Percentiles rank a stretch among this genome's conserved stretches.
These are phyloP conservation scores for Nomada fucata DNA, from an alignment of 2,888 invertebrate genomes.

Conservation along the genomic window DNA sequence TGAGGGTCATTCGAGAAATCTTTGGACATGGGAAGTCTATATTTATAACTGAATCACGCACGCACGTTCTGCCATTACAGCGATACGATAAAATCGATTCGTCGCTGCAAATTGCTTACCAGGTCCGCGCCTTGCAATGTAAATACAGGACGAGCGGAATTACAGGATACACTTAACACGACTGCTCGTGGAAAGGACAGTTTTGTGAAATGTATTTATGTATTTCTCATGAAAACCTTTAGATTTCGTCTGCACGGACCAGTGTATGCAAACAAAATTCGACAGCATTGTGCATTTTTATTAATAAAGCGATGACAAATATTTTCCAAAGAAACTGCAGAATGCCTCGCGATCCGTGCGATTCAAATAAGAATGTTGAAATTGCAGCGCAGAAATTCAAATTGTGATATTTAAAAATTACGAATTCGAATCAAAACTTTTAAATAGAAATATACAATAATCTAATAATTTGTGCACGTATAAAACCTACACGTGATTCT, in stretches of 20 bases:
- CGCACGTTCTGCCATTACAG: not conserved
- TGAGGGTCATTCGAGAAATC: constrained; percentile 16
- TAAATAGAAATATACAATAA: not conserved
- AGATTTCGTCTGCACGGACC: too few relatives aligned
- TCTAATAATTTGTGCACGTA: too few relatives aligned
- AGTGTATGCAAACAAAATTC: too few relatives aligned
- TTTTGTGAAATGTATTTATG: not conserved
- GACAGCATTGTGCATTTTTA: too few relatives aligned
- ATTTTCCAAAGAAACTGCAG: not conserved
- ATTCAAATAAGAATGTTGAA: too few relatives aligned
- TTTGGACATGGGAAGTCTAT: constrained; percentile 7
- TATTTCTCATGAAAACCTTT: too few relatives aligned
- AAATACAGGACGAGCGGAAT: constrained; percentile 2
- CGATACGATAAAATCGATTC: constrained; percentile 21
- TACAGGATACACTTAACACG: not conserved
- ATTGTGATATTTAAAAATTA: not conserved
- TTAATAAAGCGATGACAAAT: not conserved
- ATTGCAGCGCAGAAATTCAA: too few relatives aligned
- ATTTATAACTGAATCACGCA: constrained; percentile 5
- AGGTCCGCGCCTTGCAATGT: not conserved
- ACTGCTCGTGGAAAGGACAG: not conserved
- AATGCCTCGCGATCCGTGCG: not conserved
- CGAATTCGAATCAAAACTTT: not conserved
- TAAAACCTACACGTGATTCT: too few relatives aligned
- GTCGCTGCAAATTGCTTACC: not conserved